phyloP scores from a whole-genome alignment of 1,140 invertebrate species.

The Idris sp. region DNA sequence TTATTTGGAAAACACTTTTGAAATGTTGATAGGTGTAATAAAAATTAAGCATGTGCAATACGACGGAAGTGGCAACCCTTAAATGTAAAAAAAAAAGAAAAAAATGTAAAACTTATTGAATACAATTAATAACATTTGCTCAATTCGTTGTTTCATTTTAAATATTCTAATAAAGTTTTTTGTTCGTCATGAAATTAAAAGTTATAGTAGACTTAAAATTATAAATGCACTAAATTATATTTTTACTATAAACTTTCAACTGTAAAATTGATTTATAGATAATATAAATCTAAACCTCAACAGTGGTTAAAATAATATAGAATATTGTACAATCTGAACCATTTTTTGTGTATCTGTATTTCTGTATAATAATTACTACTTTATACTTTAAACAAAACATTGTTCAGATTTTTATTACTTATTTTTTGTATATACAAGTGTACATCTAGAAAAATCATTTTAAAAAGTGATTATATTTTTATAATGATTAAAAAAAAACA shows the following conservation, averaged over 20 bases:
- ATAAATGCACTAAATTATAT: too few relatives aligned
- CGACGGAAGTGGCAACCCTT: conserved; percentile 30
- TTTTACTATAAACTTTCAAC: conserved; percentile 71
- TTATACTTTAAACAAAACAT: conserved; percentile 19
- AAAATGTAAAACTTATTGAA: conserved; percentile 61
- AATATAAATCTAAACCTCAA: too few relatives aligned
- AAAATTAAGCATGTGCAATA: conserved; percentile 73
- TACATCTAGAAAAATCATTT: conserved; percentile 14
- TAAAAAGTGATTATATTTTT: conserved; percentile 9
- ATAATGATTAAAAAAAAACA: neutral
- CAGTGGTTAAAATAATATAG: too few relatives aligned
- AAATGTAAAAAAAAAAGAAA: conserved; percentile 54
- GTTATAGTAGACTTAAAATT: too few relatives aligned
- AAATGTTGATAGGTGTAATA: conserved; percentile 26
- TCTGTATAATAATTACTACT: conserved; percentile 16
- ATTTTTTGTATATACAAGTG: conserved; percentile 34
- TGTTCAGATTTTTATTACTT: conserved; percentile 24
- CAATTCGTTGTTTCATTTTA: conserved; percentile 77
- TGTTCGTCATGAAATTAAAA: too few relatives aligned
- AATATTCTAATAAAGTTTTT: conserved; percentile 75
- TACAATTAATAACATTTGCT: conserved; percentile 69
- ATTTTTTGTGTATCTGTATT: conserved; percentile 11
- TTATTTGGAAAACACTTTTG: conserved; percentile 11
- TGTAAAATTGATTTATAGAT: conserved; percentile 46
- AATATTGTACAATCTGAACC: conserved; percentile 21